phyloP scores from a whole-genome alignment of 2,888 invertebrate genomes.

The Chymomyza amoena region DNA sequence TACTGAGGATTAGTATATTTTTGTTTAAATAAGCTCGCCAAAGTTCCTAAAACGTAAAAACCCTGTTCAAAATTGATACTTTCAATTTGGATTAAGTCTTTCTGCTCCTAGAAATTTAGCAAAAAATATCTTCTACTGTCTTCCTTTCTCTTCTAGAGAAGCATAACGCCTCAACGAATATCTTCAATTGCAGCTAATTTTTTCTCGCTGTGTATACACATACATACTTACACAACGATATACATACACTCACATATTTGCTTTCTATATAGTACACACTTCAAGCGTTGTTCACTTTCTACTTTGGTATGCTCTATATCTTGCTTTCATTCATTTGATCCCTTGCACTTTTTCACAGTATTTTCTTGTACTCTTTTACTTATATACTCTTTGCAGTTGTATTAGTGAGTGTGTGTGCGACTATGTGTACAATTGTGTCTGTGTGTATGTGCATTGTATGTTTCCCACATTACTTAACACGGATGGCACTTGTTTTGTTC shows the following conservation, averaged over 20 bases:
- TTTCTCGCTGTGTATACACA: not conserved
- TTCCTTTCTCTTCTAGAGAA: no score
- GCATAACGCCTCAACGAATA: no score
- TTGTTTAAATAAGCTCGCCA: no score
- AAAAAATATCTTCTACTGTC: no score
- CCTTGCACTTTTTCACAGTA: constrained; percentile 66
- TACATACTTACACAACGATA: not conserved
- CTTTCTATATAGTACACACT: constrained; percentile 23
- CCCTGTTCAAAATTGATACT: no score
- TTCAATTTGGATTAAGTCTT: no score
- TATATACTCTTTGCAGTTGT: not conserved
- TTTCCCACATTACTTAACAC: constrained; percentile 62
- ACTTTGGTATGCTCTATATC: constrained; percentile 35
- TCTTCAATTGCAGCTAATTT: no score
- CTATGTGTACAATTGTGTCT: not conserved
- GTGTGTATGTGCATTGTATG: constrained; percentile 33
- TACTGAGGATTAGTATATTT: no score
- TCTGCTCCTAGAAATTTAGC: no score
- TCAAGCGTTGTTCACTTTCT: constrained; percentile 40
- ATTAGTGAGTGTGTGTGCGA: not conserved
- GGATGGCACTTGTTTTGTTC: constrained; percentile 53
- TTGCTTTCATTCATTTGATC: constrained; percentile 62
- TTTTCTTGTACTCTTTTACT: constrained; percentile 13
- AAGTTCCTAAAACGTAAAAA: no score
- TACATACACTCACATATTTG: not conserved